Evolutionary conservation across 2,113 vertebrate genomes (phyloP), one percentile per base, ranked within the genome.

Genomic region (Phyllostomus hastatus): DNA sequence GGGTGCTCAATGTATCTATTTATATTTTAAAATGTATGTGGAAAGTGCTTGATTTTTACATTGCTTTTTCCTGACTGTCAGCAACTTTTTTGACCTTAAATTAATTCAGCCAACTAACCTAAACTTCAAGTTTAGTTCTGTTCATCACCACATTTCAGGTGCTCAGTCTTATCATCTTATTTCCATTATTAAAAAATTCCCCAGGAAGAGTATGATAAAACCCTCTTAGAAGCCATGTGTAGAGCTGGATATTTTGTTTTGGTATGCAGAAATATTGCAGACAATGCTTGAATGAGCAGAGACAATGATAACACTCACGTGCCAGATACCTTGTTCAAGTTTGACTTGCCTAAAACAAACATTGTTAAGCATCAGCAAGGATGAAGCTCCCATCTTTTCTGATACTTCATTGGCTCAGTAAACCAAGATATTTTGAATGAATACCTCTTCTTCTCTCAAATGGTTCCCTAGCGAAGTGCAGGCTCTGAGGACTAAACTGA

Each of bases 1-100:
- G 96, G 94, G 94, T 98, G 96, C 97, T 98, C 98, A 98, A 69
- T 98, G 96, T 98, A 98, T 98, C 98, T 98, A 98, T 97, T 98
- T 98, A 98, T 97, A 98, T 98, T 98, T 98, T 97, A 98, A 97
- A 98, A 93, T 96, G 92, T 89, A 85, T 97, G 97, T 90, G 88
- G 96, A 94, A 98, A 98, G 97, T 97, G 97, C 93, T 96, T 97
- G 94, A 82, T 95, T 98, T 98, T 98, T 98, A 90, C 73, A 96
- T 84, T 96, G 92, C 94, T 86, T 93, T 96, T 33, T n/a, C 48
- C 86, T 97, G 94, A 96, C 54, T 98, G 97, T 98, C 97, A 97
- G 97, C 98, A 97, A 96, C 92, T 97, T 97, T 98, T 97, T 95
- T 95, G 97, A 97, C 69, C 90, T 97, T 98, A 97, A 98, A 97